A percentile compares a stretch with the other conserved stretches of the same genome.
phyloP scores from a whole-genome alignment of 2,797 vertebrate genomes.

The Florisuga fusca region DNA sequence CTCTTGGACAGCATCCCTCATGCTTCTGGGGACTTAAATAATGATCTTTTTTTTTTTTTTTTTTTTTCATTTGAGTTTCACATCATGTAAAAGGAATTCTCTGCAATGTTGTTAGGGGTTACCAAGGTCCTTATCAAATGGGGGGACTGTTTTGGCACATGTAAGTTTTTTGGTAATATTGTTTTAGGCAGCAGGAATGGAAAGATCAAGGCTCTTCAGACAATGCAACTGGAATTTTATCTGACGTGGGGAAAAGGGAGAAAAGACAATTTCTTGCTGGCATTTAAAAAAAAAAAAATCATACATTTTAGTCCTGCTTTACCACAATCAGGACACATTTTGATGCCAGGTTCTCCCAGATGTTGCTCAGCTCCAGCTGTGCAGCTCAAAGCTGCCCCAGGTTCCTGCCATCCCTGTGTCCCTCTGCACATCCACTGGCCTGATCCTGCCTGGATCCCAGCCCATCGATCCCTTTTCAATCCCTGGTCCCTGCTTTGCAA shows the following conservation, averaged over 20 bases:
- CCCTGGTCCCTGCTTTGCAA: not conserved
- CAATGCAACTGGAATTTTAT: not conserved
- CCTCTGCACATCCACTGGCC: not conserved
- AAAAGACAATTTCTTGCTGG: too few species aligned
- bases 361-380: not conserved
- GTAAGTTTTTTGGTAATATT: not conserved
- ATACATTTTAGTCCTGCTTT: not conserved
- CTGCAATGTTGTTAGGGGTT: not conserved
- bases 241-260: not conserved
- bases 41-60: too few species aligned
- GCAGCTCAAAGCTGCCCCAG: not conserved
- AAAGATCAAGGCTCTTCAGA: not conserved
- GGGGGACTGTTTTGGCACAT: not conserved
- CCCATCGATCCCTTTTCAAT: not conserved
- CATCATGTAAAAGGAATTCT: not conserved
- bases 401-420: not conserved
- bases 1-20: not conserved
- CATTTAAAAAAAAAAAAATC: too few species aligned
- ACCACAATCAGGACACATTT: fast-evolving
- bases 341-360: not conserved
- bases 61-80: not conserved
- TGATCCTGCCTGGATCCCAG: not conserved
- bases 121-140: not conserved
- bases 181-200: not conserved
- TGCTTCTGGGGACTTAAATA: not conserved